These are phyloP conservation scores for Saccopteryx leptura DNA, from an alignment of 2,113 vertebrate species.

Conservation along the genomic window DNA sequence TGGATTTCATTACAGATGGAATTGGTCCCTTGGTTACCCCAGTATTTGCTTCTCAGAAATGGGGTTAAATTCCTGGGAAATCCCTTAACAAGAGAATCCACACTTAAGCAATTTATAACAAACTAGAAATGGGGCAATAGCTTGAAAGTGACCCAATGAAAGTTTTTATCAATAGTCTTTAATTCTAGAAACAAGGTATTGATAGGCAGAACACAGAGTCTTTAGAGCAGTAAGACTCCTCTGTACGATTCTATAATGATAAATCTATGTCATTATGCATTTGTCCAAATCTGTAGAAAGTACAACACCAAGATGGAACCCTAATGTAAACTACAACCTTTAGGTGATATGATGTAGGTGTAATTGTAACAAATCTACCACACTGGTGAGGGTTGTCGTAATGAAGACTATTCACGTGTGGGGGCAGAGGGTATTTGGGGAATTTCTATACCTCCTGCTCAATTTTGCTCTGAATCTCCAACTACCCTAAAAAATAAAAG, in stretches of 20 bases:
- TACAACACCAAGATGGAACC: not conserved
- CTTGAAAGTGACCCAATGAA: conserved; percentile 1
- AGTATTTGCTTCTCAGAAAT: not conserved
- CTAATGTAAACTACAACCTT: not conserved
- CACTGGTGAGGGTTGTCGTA: not conserved
- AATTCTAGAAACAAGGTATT: conserved; percentile 48
- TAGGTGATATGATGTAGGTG: not conserved
- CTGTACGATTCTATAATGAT: not conserved
- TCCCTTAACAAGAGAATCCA: conserved; percentile 19
- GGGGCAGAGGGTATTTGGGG: not conserved
- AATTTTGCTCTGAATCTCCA: conserved; percentile 22
- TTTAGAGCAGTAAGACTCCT: not conserved
- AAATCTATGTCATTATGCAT: too few relatives aligned
- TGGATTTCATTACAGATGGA: not conserved
- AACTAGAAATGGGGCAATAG: conserved; percentile 18
- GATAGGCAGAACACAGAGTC: not conserved
- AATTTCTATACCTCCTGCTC: not conserved
- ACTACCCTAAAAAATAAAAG: not conserved
- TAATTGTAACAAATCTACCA: not conserved
- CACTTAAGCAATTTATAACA: conserved; percentile 38
- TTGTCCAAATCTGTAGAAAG: not conserved
- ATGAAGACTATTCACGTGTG: not conserved
- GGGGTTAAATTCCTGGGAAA: not conserved
- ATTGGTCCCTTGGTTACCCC: not conserved
- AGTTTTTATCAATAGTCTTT: conserved; percentile 18